phyloP scores from a whole-genome alignment of 2,113 vertebrate species.

The Gila orcuttii region DNA sequence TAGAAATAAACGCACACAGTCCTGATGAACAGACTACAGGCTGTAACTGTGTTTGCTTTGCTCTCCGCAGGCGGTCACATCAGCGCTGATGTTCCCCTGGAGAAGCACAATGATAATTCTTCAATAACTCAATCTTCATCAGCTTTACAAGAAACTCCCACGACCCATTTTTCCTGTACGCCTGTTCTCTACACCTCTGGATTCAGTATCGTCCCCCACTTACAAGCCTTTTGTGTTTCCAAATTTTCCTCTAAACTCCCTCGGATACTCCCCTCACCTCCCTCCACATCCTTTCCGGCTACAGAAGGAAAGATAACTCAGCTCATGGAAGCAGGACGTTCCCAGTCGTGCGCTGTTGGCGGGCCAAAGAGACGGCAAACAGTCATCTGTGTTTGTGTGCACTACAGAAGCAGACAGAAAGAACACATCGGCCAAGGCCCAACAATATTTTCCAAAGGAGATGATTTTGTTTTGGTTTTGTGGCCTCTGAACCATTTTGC shows the following conservation, averaged over 20 bases:
- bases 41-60: slow-evolving; percentile 59
- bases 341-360: slow-evolving; percentile 51
- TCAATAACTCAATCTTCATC: slow-evolving; percentile 73
- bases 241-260: slow-evolving; percentile 47
- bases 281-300: slow-evolving; percentile 30
- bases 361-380: slow-evolving; percentile 62
- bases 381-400: slow-evolving; percentile 71
- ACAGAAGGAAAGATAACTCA: slow-evolving; percentile 55
- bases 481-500: slow-evolving; percentile 54
- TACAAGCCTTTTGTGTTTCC: slow-evolving; percentile 29
- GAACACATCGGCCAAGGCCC: slow-evolving; percentile 59
- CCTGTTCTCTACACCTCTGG: slow-evolving; percentile 22
- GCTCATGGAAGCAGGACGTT: slow-evolving; percentile 56
- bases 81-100: slow-evolving; percentile 62
- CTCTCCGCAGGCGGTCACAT: slow-evolving; percentile 47
- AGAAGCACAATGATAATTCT: slow-evolving; percentile 67
- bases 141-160: slow-evolving; percentile 57
- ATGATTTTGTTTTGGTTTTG: slow-evolving; percentile 66
- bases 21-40: slow-evolving; percentile 64
- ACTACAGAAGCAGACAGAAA: slow-evolving; percentile 58
- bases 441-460: slow-evolving; percentile 74
- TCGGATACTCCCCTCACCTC: slow-evolving; percentile 25
- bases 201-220: background rate
- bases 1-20: slow-evolving; percentile 55
- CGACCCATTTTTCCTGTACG: slow-evolving; percentile 33